Conservation (phyloP, 2,797 vertebrate genomes). For the Dendrocincla tyrannina region DNA sequence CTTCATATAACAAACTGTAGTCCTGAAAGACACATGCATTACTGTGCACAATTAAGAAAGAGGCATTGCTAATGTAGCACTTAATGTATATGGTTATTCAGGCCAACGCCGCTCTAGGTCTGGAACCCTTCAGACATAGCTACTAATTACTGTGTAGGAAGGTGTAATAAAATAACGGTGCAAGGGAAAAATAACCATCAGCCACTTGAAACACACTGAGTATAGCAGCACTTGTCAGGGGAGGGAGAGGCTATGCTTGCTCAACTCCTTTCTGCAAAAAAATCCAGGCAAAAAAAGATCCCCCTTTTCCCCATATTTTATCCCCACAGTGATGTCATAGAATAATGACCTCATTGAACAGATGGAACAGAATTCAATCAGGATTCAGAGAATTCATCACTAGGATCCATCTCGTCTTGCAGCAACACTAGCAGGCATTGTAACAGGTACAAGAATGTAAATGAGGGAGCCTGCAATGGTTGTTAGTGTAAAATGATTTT, state of each 20-base stretch:
- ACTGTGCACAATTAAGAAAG: not conserved
- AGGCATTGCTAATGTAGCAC: not conserved
- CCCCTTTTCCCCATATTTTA: not conserved
- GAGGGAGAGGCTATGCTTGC: not conserved
- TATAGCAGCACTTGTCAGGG: not conserved
- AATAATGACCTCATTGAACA: conserved; percentile 62
- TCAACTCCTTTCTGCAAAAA: not conserved
- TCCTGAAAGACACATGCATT: conserved; percentile 79
- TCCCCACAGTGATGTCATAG: conserved; percentile 48
- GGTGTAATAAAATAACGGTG: not conserved
- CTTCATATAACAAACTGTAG: conserved; percentile 95
- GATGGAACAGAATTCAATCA: conserved; percentile 64
- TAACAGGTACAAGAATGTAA: conserved; percentile 66
- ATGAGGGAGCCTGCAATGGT: conserved; percentile 32
- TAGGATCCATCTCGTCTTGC: conserved; percentile 25
- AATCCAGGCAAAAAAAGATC: not conserved
- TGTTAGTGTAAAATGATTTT: conserved; percentile 43
- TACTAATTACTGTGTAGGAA: not conserved
- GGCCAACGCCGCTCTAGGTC: not conserved
- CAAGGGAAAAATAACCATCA: not conserved
- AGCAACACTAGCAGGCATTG: conserved; percentile 61
- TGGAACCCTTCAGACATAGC: not conserved
- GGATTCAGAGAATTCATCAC: conserved; percentile 56
- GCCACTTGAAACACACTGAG: not conserved
- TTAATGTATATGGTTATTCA: not conserved